Evolutionary conservation across 2,797 vertebrate species (phyloP), one percentile per base, ranked within the genome.

Genomic region (Eupleurogrammus muticus): DNA sequence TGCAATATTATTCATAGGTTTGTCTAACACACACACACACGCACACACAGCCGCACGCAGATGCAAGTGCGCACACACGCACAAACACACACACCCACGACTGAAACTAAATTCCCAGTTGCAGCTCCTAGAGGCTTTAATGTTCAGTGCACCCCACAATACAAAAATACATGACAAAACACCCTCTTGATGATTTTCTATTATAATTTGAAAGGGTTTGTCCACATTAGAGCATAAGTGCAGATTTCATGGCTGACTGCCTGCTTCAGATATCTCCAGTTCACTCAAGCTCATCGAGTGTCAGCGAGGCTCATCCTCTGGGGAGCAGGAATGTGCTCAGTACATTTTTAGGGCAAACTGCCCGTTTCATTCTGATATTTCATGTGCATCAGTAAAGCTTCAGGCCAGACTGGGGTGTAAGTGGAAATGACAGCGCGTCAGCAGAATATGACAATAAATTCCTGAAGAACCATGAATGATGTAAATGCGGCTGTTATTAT

Each of bases 11-110:
- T 24, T 56, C 58, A 21, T 10, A 52, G 10, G 42, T 52, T 53
- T 42, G 32, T 70, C 16, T 32, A 53, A 24, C 38, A 49, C 55
- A 64, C 36, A 56, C 12, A 32, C 21, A 49, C n/a, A 59, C 7
- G 17, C 20, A 49, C 48, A 36, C 10, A 36, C 11, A 47, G n/a
- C 19, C 46, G 21, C 10, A 11, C 7, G 20, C 46, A 21, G 4
- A 49, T 21, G 24, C 50, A 53, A 42, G 67, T 72, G 59, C 60
- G 72, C 48, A 61, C 52, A 63, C 34, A 32, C 62, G 36, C 59
- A 62, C 66, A 74, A 35, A 46, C 35, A 42, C 52, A 64, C 73
- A 57, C 70, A 67, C 60, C 63, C 54, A 69, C 71, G 58, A 75
- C 35, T 28, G 24, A 47, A 54, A 42, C 65, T 72, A 63, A 57